These are phyloP conservation scores for Gallinago stenura DNA, from an alignment of 2,797 vertebrate genomes.

Conservation along the genomic window DNA sequence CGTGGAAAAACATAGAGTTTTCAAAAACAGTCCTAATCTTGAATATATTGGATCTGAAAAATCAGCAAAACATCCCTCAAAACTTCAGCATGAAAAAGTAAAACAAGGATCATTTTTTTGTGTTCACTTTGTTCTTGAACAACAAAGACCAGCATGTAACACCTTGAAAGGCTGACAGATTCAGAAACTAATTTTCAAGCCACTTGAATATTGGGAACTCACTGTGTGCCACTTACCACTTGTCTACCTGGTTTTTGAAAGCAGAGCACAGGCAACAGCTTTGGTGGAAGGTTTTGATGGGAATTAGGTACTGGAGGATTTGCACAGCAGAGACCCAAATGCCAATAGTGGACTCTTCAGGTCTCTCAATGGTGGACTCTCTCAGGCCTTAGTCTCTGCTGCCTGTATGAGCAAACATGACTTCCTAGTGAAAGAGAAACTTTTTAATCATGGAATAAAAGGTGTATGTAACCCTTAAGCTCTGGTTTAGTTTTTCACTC, in stretches of 20 bases:
- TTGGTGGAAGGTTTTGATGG: background rate
- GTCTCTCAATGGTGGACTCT: background rate
- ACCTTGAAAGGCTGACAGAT: background rate
- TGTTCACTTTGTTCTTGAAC: conserved; percentile 11
- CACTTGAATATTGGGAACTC: background rate
- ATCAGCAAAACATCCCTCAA: background rate
- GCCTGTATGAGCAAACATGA: accelerated
- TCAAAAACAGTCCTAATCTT: background rate
- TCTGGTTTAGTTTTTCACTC: background rate
- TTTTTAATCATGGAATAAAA: background rate
- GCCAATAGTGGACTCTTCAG: background rate
- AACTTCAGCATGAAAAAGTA: background rate
- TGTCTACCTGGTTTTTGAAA: background rate
- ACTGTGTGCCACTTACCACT: background rate
- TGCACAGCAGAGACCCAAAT: background rate
- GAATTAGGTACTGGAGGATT: background rate
- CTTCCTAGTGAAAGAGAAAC: background rate
- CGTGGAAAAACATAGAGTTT: background rate
- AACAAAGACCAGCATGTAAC: background rate
- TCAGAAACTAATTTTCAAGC: background rate
- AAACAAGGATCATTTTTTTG: background rate
- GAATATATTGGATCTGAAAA: background rate
- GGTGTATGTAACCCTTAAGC: background rate
- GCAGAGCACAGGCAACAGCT: background rate
- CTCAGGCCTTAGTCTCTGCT: background rate